phyloP scores from a whole-genome alignment of 2,113 vertebrate species.

The Amphiprion ocellaris region DNA sequence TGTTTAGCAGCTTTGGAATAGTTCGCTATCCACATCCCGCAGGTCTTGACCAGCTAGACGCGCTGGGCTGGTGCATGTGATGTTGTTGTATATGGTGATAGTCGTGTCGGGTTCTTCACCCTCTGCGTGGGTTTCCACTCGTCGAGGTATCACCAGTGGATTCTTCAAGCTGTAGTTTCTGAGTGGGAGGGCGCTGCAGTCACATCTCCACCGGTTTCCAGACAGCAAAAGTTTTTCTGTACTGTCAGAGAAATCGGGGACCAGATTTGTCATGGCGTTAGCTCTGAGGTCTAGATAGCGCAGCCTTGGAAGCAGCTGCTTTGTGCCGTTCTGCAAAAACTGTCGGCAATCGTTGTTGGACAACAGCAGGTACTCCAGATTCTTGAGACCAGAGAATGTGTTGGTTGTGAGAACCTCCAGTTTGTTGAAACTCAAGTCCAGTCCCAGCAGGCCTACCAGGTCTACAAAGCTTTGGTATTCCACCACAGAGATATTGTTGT shows the following conservation, averaged over 20 bases:
- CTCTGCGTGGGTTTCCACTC: slow-evolving; percentile 87
- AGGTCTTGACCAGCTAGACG: slow-evolving; percentile 88
- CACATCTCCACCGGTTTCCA: slow-evolving; percentile 92
- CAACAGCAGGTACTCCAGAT: slow-evolving; percentile 93
- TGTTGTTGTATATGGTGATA: slow-evolving; percentile 91
- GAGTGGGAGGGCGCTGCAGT: slow-evolving; percentile 88
- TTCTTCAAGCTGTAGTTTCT: slow-evolving; percentile 87
- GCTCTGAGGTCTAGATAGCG: slow-evolving; percentile 90
- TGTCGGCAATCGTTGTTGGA: slow-evolving; percentile 88
- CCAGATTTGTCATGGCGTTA: slow-evolving; percentile 87
- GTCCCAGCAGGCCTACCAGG: slow-evolving; percentile 88
- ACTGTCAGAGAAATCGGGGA: slow-evolving; percentile 75
- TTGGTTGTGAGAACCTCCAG: slow-evolving; percentile 83
- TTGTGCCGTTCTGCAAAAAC: slow-evolving; percentile 78
- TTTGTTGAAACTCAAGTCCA: slow-evolving; percentile 92
- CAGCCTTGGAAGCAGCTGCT: slow-evolving; percentile 84
- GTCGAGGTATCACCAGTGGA: slow-evolving; percentile 86
- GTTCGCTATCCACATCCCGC: slow-evolving; percentile 84
- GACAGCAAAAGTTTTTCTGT: slow-evolving; percentile 93
- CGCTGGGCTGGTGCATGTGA: slow-evolving; percentile 90
- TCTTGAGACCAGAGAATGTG: slow-evolving; percentile 89
- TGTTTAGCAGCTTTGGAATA: slow-evolving; percentile 86
- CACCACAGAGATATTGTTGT: slow-evolving; percentile 86
- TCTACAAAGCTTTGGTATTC: slow-evolving; percentile 90
- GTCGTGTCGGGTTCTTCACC: slow-evolving; percentile 88